Conservation (phyloP, 2,888 invertebrate species). For the Cerceris ruficornis region DNA sequence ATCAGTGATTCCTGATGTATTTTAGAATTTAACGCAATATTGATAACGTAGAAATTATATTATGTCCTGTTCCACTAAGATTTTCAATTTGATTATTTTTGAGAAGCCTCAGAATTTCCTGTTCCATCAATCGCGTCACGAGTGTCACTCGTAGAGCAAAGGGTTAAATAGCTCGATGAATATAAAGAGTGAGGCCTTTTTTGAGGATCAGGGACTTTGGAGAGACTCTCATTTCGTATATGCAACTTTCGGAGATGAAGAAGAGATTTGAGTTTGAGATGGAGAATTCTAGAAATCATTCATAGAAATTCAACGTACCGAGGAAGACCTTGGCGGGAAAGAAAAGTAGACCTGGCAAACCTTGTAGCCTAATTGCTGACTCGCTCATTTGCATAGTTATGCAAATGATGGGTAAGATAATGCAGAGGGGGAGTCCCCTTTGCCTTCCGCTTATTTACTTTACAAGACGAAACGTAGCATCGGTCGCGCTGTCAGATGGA, state of each 20-base stretch:
- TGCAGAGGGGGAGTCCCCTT: conserved; percentile 4
- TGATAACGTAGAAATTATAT: too few species aligned
- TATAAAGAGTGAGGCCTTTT: too few species aligned
- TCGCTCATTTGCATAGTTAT: conserved; percentile 70
- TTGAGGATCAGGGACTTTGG: too few species aligned
- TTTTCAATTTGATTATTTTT: too few species aligned
- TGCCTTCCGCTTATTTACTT: conserved; percentile 35
- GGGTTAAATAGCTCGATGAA: too few species aligned
- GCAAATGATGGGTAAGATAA: conserved; percentile 57
- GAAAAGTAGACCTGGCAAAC: conserved; percentile 51
- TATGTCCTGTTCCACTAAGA: too few species aligned
- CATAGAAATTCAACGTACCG: conserved; percentile 20
- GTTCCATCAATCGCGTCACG: too few species aligned
- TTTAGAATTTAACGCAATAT: too few species aligned
- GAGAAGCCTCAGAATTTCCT: too few species aligned
- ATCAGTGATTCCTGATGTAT: too few species aligned
- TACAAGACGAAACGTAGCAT: conserved; percentile 27
- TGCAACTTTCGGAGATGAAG: background rate
- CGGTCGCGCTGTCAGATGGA: conserved; percentile 12
- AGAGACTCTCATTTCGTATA: background rate
- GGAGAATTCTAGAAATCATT: background rate
- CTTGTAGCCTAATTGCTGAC: conserved; percentile 63
- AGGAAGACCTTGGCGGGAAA: conserved; percentile 49
- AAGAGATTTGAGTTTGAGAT: background rate
- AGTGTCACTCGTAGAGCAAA: too few species aligned